phyloP scores from a whole-genome alignment of 2,888 invertebrate genomes.

The Euproctis similis region DNA sequence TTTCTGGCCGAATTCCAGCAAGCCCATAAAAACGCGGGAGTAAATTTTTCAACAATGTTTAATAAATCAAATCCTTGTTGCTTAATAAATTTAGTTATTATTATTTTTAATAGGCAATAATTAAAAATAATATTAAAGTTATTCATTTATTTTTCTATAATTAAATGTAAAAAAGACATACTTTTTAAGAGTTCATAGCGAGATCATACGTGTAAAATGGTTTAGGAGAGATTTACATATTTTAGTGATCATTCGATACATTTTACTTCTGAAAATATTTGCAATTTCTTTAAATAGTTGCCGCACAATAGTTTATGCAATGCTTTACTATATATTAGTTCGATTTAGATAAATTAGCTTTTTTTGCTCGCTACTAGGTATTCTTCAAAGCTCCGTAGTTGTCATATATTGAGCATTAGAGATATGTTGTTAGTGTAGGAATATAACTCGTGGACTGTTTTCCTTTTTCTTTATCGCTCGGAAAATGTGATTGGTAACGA shows the following conservation, averaged over 20 bases:
- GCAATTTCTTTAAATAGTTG: slow-evolving; percentile 38
- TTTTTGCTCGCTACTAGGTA: slow-evolving; percentile 51
- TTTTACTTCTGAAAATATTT: slow-evolving; percentile 22
- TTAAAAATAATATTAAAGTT: too few species aligned
- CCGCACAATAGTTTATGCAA: slow-evolving; percentile 62
- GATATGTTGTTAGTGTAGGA: slow-evolving; percentile 43
- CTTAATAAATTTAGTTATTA: too few species aligned
- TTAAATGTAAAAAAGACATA: too few species aligned
- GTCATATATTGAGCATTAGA: slow-evolving; percentile 63
- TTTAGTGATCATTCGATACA: slow-evolving; percentile 12
- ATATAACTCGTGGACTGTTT: slow-evolving; percentile 21
- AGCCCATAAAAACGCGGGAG: too few species aligned
- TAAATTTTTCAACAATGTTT: too few species aligned
- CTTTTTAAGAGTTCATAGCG: too few species aligned
- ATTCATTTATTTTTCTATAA: neutral
- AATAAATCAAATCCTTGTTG: too few species aligned
- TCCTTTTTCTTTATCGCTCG: slow-evolving; percentile 11
- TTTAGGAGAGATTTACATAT: too few species aligned
- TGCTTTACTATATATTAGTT: slow-evolving; percentile 53
- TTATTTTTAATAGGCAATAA: too few species aligned
- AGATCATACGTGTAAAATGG: neutral
- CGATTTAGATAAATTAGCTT: slow-evolving; percentile 45
- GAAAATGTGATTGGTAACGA: slow-evolving; percentile 15
- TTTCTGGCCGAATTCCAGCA: too few species aligned
- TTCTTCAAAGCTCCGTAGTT: slow-evolving; percentile 39